phyloP scores from a whole-genome alignment of 1,140 invertebrate genomes.

The Tribolium castaneum region DNA sequence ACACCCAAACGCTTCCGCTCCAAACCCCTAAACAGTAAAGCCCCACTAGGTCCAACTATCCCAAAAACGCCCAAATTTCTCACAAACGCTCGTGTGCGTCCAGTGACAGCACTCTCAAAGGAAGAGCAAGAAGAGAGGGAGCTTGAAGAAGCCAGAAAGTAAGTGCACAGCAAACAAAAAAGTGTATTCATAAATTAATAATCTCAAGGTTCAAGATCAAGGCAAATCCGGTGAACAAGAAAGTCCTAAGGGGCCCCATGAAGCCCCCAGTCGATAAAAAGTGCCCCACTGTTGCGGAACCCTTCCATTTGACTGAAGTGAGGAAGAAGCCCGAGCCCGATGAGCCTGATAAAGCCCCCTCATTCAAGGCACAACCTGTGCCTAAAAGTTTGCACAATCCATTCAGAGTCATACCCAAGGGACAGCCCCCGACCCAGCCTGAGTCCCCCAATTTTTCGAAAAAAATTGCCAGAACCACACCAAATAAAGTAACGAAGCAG shows the following conservation, averaged over 20 bases:
- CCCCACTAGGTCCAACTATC: conserved; percentile 58
- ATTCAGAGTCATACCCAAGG: conserved; percentile 30
- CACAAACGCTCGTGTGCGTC: conserved; percentile 62
- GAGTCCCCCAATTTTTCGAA: conserved; percentile 49
- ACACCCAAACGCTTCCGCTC: conserved; percentile 65
- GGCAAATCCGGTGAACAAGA: conserved; percentile 58
- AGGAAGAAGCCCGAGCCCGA: neutral
- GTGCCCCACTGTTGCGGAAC: conserved; percentile 51
- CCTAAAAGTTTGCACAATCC: conserved; percentile 49
- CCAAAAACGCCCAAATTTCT: conserved; percentile 64
- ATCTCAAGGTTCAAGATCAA: conserved; percentile 57
- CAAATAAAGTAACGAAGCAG: neutral
- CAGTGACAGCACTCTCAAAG: conserved; percentile 54
- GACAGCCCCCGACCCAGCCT: conserved; percentile 43
- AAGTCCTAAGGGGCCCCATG: conserved; percentile 55
- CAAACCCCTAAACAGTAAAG: conserved; percentile 45
- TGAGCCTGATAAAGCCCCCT: neutral
- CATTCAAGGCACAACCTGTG: conserved; percentile 56
- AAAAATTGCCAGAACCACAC: conserved; percentile 6
- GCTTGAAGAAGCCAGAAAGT: conserved; percentile 60
- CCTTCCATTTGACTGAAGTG: conserved; percentile 59
- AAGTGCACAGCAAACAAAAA: conserved; percentile 16
- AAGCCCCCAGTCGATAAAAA: conserved; percentile 53
- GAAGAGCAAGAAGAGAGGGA: conserved; percentile 62
- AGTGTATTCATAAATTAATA: neutral